Evolutionary conservation across 2,113 vertebrate species (phyloP).

Genomic region (Herpetotheres cachinnans): DNA sequence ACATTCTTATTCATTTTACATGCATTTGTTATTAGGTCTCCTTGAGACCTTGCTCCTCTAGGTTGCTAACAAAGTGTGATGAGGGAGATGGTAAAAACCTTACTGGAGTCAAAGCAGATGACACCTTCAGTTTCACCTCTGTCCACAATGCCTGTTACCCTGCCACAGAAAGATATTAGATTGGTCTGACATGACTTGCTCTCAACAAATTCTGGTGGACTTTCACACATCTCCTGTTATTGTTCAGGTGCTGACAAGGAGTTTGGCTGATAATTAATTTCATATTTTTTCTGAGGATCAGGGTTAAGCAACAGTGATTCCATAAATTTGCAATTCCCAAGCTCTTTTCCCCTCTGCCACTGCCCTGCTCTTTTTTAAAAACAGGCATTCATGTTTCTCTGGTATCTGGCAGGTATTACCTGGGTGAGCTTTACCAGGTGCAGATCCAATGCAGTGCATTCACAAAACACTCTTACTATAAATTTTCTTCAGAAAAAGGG

Average conservation of each 20-base stretch:
- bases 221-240: neutral
- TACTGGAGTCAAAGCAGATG: neutral
- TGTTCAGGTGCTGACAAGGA: neutral
- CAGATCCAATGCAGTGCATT: neutral
- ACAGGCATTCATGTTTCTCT: neutral
- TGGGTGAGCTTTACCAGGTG: neutral
- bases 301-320: neutral
- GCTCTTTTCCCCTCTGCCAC: neutral
- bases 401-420: neutral
- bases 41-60: neutral
- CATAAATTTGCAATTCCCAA: neutral
- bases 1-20: neutral
- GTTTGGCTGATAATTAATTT: neutral
- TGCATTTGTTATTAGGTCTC: neutral
- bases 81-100: neutral
- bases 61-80: neutral
- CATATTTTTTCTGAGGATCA: neutral
- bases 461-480: neutral
- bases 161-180: neutral
- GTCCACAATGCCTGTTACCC: neutral
- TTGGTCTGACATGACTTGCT: neutral
- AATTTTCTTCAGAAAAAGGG: neutral
- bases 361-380: neutral
- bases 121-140: constrained; percentile 2
- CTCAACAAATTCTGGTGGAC: neutral